Percentiles rank a stretch among this genome's conserved stretches.
Conservation (phyloP, 2,797 vertebrate species). For the Apogon talboti region DNA sequence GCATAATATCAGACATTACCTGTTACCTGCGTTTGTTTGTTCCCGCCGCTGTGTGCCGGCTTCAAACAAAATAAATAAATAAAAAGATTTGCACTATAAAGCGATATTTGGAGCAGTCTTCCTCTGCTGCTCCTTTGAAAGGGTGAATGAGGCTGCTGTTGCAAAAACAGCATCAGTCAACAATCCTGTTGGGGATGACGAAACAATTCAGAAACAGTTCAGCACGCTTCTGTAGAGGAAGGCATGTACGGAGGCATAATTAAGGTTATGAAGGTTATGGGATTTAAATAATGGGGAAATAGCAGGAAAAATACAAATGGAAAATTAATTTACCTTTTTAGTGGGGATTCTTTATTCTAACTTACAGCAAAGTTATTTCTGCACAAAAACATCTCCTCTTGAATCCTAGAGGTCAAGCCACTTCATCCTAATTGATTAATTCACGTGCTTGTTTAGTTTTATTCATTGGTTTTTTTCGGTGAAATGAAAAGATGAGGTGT, state of each 20-base stretch:
- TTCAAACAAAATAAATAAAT: slow-evolving; percentile 34
- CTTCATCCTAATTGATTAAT: too few species aligned
- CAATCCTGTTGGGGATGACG: slow-evolving; percentile 39
- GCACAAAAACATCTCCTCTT: too few species aligned
- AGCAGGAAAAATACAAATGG: background rate
- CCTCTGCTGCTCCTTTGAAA: slow-evolving; percentile 35
- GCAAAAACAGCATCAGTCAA: slow-evolving; percentile 30
- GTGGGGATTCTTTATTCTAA: too few species aligned
- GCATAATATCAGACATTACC: slow-evolving; percentile 12
- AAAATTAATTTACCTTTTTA: background rate
- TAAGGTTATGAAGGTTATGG: background rate
- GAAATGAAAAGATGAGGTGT: too few species aligned
- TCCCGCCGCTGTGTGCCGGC: slow-evolving; percentile 1
- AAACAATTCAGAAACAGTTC: slow-evolving; percentile 50
- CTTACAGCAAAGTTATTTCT: too few species aligned
- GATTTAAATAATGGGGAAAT: background rate
- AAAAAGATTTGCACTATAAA: slow-evolving; percentile 46
- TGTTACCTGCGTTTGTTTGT: slow-evolving; percentile 28
- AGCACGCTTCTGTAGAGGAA: slow-evolving; percentile 5
- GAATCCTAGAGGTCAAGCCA: too few species aligned
- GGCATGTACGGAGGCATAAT: background rate
- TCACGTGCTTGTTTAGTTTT: too few species aligned
- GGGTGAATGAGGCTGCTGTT: background rate
- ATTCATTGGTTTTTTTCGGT: too few species aligned
- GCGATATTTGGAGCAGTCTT: slow-evolving; percentile 20